These are phyloP conservation scores for Echiichthys vipera DNA, from an alignment of 2,797 vertebrate species.

Conservation along the genomic window DNA sequence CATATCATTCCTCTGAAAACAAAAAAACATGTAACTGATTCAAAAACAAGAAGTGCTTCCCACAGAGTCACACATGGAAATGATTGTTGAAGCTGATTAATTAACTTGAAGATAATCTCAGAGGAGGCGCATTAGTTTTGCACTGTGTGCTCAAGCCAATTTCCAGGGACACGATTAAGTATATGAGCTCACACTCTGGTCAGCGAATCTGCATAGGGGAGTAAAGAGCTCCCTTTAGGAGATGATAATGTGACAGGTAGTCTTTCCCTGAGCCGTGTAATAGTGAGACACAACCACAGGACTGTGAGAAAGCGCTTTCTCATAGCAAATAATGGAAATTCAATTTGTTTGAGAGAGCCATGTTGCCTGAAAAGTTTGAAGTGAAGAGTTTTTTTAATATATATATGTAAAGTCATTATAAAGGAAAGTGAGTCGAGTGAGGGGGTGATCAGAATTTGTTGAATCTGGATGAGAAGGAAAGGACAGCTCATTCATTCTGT, in stretches of 20 bases:
- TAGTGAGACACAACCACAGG: background rate
- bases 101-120: constrained; percentile 53
- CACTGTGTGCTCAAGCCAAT: constrained; percentile 39
- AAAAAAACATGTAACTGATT: constrained; percentile 34
- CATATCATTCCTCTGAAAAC: background rate
- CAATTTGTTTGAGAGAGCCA: background rate
- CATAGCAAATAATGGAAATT: background rate
- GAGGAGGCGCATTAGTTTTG: constrained; percentile 39
- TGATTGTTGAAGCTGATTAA: constrained; percentile 35
- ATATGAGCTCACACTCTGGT: constrained; percentile 47
- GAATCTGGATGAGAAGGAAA: constrained; percentile 32
- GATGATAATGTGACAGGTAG: constrained; percentile 20
- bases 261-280: constrained; percentile 8
- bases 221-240: constrained; percentile 40
- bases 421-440: constrained; percentile 26
- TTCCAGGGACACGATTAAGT: constrained; percentile 63
- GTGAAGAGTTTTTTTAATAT: background rate
- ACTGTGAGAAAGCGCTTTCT: constrained; percentile 13
- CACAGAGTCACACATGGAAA: constrained; percentile 16
- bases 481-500: constrained; percentile 60
- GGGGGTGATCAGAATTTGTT: constrained; percentile 38
- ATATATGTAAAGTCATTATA: constrained; percentile 4
- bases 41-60: background rate
- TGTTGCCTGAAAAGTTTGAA: background rate
- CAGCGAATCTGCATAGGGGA: constrained; percentile 56